phyloP scores from a whole-genome alignment of 2,888 invertebrate species.

The Leptinotarsa haldemani region DNA sequence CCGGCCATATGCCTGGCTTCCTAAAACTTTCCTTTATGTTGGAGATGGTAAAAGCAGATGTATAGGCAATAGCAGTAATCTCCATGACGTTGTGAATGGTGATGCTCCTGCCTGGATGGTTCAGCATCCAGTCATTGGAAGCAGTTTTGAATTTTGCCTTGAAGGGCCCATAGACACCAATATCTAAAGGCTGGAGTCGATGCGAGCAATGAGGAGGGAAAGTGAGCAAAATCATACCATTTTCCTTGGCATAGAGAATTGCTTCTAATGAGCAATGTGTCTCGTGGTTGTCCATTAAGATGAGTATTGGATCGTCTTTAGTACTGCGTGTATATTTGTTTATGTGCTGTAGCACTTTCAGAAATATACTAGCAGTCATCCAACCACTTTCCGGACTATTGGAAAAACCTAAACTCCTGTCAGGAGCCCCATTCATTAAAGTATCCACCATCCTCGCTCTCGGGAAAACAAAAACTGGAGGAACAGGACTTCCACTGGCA shows the following conservation, averaged over 20 bases:
- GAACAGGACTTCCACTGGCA: constrained; percentile 1
- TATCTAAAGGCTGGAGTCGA: constrained; percentile 15
- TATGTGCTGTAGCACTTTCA: neutral
- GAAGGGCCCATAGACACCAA: constrained; percentile 18
- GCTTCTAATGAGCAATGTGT: constrained; percentile 15
- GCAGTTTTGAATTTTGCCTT: constrained; percentile 1
- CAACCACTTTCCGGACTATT: constrained; percentile 2
- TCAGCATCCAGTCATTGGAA: neutral
- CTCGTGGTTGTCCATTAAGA: constrained; percentile 7
- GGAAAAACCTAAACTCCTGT: neutral
- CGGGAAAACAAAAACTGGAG: neutral
- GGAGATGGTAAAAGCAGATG: neutral
- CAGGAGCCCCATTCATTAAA: neutral
- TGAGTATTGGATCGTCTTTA: neutral
- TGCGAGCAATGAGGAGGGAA: constrained; percentile 24
- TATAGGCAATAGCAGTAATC: neutral
- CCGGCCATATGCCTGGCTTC: constrained; percentile 9
- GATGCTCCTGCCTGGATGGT: neutral
- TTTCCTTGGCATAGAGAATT: constrained; percentile 12
- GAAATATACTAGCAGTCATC: neutral
- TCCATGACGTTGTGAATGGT: constrained; percentile 7
- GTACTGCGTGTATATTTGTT: neutral
- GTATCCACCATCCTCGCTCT: neutral
- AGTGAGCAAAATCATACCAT: constrained; percentile 15
- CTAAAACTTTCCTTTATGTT: neutral